Percentiles rank a stretch among this genome's conserved stretches.
These are phyloP conservation scores for Cinara cedri DNA, from an alignment of 2,888 invertebrate genomes.

Conservation along the genomic window DNA sequence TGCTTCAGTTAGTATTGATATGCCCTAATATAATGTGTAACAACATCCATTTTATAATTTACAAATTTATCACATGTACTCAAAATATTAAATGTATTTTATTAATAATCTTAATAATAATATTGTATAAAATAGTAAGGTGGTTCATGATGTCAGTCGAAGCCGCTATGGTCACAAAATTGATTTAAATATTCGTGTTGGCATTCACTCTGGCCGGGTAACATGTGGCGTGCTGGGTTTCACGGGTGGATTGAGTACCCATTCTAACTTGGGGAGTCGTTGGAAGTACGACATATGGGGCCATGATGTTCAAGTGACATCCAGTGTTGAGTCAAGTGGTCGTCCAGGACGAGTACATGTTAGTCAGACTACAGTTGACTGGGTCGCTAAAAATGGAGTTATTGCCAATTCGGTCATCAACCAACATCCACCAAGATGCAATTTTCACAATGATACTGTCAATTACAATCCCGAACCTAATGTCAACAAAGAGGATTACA, in stretches of 20 bases:
- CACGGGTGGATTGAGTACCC: constrained; percentile 66
- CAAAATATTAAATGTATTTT: background rate
- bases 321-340: constrained; percentile 89
- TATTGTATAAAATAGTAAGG: constrained; percentile 6
- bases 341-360: constrained; percentile 67
- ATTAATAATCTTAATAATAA: background rate
- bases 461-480: background rate
- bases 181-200: constrained; percentile 90
- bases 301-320: constrained; percentile 88
- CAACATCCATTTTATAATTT: too few species aligned
- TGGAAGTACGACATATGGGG: constrained; percentile 97
- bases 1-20: too few species aligned
- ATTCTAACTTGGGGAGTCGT: constrained; percentile 3
- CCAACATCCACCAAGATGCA: background rate
- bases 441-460: background rate
- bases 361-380: background rate
- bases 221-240: constrained; percentile 88
- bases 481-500: constrained; percentile 5
- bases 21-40: too few species aligned
- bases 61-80: too few species aligned
- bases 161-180: constrained; percentile 62
- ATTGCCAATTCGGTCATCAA: background rate
- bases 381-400: background rate
- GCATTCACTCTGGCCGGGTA: constrained; percentile 89
- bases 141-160: constrained; percentile 10